Percentiles rank a stretch among this genome's conserved stretches.
Conservation (phyloP, 2,113 vertebrate genomes). For the Phaethon lepturus region DNA sequence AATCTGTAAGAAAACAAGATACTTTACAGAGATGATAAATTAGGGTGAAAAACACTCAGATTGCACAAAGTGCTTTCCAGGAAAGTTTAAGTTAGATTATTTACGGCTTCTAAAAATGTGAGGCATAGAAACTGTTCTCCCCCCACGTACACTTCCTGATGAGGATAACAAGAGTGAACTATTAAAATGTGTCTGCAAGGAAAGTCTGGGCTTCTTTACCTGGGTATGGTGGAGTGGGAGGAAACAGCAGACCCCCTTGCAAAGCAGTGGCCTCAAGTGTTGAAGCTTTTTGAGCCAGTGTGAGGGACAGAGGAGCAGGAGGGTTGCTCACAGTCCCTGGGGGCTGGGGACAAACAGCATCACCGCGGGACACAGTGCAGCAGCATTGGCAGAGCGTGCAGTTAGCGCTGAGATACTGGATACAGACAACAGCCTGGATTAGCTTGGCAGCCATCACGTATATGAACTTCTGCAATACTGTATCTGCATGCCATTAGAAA, state of each 20-base stretch:
- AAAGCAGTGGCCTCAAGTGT: neutral
- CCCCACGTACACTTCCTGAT: neutral
- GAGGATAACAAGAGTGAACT: neutral
- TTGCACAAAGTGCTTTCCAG: conserved; percentile 44
- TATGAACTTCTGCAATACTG: neutral
- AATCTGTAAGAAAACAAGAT: neutral
- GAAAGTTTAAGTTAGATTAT: conserved; percentile 21
- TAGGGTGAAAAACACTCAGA: neutral
- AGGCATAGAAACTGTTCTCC: neutral
- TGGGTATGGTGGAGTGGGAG: neutral
- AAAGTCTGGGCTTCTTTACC: conserved; percentile 16
- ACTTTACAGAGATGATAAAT: neutral
- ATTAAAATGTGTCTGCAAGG: neutral
- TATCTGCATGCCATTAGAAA: neutral
- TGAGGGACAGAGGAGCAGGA: neutral
- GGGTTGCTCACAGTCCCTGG: neutral
- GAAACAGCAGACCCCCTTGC: neutral
- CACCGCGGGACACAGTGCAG: accelerated
- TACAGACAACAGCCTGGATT: neutral
- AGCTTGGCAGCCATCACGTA: neutral
- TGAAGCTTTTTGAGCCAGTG: neutral
- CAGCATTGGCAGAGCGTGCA: neutral
- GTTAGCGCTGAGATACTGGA: neutral
- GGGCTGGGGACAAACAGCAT: neutral
- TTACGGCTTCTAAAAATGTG: neutral